Base-by-base conservation (phyloP, 2,797 vertebrate genomes). In the Diplodus puntazzo region DNA sequence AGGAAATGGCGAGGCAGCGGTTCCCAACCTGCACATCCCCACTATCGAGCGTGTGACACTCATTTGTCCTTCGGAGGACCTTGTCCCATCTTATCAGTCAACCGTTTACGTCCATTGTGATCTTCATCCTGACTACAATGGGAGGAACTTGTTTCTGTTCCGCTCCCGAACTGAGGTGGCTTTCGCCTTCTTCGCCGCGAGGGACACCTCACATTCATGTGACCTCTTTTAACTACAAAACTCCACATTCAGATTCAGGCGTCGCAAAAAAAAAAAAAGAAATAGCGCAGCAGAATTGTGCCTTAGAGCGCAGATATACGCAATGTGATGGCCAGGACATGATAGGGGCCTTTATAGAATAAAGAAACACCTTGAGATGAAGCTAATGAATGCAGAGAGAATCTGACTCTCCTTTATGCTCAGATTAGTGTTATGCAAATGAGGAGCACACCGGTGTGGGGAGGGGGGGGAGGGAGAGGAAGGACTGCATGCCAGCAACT, bases 401-500 rank as follows among this genome's bases (percentile, higher is more conserved):
- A 83, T 79, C 70, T 16, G 77, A 77, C 43, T 88, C 49, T 55
- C 77, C 89, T 84, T 88, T 84, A 89, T 89, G 88, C 85, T 76
- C 77, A 49, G 69, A 85, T 93, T 90, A 87, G 89, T 90, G 82
- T 89, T 88, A 89, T 92, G 88, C 84, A 88, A 91, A 94, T 91
- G 30, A 12, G 34, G 67, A 82, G 71, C 64, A 64, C 71, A 72
- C 17, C 17, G 27, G 53, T 74, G 27, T 34, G 73, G 77, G 59
- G 72, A 58, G 48, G 55, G 69, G 43, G 72, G 75, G 57, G 69
- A 60, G 50, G 55, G 67, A 74, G 76, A 80, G 86, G 74, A 88
- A 86, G 73, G 70, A 72, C 54, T 63, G 69, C 63, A 43, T 84
- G 88, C 88, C 88, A 90, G 84, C 75, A 80, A 88, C 90, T 82